Percentiles rank a stretch among this genome's conserved stretches.
Evolutionary conservation across 2,113 vertebrate species (phyloP).

Genomic region (Turdus rufiventris): DNA sequence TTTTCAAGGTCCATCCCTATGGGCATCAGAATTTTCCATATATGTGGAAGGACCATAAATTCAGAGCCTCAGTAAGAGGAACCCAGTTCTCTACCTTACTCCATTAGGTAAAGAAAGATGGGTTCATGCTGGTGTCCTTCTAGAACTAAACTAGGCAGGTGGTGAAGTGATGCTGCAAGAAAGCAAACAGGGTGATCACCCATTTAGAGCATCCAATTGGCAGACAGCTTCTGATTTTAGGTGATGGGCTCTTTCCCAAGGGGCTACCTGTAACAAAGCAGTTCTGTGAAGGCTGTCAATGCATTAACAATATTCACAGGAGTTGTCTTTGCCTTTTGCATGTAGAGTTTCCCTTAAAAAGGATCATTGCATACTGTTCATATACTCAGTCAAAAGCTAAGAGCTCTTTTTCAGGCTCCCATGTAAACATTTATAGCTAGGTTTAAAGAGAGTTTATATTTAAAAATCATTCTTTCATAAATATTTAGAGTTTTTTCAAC

Average conservation of each 20-base stretch:
- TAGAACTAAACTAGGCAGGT: not conserved
- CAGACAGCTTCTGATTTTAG: not conserved
- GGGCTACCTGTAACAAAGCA: not conserved
- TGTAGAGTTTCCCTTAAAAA: not conserved
- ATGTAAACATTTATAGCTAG: not conserved
- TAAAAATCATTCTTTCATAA: not conserved
- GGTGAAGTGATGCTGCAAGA: not conserved
- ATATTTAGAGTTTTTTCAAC: not conserved
- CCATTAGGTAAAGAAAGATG: fast-evolving
- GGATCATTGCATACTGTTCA: not conserved
- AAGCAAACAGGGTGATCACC: not conserved
- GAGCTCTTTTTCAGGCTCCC: not conserved
- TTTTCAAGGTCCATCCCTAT: fast-evolving
- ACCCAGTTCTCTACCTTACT: not conserved
- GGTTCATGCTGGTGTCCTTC: not conserved
- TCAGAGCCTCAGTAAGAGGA: not conserved
- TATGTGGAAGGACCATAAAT: not conserved
- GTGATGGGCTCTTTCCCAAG: not conserved
- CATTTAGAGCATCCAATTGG: not conserved
- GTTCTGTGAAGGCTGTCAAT: not conserved
- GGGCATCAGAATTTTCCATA: not conserved
- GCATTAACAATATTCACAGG: not conserved
- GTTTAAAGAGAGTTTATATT: not conserved
- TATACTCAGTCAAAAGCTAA: not conserved
- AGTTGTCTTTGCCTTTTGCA: not conserved